Conservation (phyloP, 2,888 invertebrate species). For the Bombylius major region DNA sequence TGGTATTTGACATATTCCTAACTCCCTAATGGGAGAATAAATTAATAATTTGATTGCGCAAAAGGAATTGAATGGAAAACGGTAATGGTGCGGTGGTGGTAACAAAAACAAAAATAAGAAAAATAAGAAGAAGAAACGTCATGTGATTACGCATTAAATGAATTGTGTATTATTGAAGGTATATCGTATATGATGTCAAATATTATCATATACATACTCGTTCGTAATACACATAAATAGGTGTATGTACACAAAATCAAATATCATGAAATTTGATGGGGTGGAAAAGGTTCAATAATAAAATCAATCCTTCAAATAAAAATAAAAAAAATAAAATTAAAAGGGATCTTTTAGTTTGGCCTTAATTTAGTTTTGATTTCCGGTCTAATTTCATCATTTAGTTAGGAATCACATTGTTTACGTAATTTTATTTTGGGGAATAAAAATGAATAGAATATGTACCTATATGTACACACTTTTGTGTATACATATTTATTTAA, state of each 20-base stretch:
- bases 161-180: constrained; percentile 5
- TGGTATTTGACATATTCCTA: too few relatives aligned
- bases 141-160: constrained; percentile 11
- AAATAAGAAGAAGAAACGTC: background rate
- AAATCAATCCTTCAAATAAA: background rate
- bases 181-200: background rate
- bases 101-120: background rate
- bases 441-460: background rate
- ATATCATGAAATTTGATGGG: background rate
- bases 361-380: constrained; percentile 13
- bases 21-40: background rate
- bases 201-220: too few relatives aligned
- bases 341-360: background rate
- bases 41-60: constrained; percentile 13
- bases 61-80: background rate
- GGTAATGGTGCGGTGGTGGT: background rate
- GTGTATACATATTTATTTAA: too few relatives aligned
- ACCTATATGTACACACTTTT: too few relatives aligned
- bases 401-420: background rate
- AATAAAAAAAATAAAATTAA: background rate
- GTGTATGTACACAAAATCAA: background rate
- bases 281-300: background rate
- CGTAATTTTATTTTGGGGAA: background rate
- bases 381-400: constrained; percentile 11
- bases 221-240: too few relatives aligned